Evolutionary conservation across 2,797 vertebrate species (phyloP).

Genomic region (Chloroceryle amazona): DNA sequence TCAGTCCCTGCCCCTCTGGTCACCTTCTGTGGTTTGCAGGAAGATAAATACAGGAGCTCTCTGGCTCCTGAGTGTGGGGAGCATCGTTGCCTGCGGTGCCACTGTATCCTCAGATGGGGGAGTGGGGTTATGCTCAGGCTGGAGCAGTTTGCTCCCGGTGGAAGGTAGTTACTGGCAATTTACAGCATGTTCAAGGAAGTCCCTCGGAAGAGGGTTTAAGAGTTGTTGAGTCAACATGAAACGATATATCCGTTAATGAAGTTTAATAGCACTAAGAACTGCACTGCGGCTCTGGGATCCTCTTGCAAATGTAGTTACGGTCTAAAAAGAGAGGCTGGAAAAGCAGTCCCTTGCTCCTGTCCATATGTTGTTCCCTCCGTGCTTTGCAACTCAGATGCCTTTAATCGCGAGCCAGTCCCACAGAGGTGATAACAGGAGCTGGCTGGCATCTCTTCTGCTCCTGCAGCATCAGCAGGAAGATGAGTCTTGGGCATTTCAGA

Average conservation of each 20-base stretch:
- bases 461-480: slow-evolving; percentile 60
- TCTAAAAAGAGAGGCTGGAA: slow-evolving; percentile 30
- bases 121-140: not conserved
- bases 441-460: slow-evolving; percentile 54
- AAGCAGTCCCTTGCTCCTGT: slow-evolving; percentile 65
- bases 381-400: slow-evolving; percentile 60
- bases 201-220: slow-evolving; percentile 50
- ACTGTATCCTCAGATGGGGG: not conserved
- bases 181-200: not conserved
- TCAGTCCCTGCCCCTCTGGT: not conserved
- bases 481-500: slow-evolving; percentile 19
- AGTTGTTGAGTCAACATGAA: slow-evolving; percentile 68
- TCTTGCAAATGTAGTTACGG: slow-evolving; percentile 38
- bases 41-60: not conserved
- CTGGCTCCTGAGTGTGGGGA: not conserved
- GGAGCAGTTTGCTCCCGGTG: not conserved
- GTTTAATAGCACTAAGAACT: slow-evolving; percentile 72
- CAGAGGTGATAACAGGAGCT: slow-evolving; percentile 68
- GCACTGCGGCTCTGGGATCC: slow-evolving; percentile 69
- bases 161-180: slow-evolving; percentile 60
- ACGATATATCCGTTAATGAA: slow-evolving; percentile 73
- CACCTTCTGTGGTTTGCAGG: not conserved
- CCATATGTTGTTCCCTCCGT: slow-evolving; percentile 70
- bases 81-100: not conserved
- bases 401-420: slow-evolving; percentile 62